Evolutionary conservation across 1,140 invertebrate genomes (phyloP).

Genomic region (Eufriesea mexicana): DNA sequence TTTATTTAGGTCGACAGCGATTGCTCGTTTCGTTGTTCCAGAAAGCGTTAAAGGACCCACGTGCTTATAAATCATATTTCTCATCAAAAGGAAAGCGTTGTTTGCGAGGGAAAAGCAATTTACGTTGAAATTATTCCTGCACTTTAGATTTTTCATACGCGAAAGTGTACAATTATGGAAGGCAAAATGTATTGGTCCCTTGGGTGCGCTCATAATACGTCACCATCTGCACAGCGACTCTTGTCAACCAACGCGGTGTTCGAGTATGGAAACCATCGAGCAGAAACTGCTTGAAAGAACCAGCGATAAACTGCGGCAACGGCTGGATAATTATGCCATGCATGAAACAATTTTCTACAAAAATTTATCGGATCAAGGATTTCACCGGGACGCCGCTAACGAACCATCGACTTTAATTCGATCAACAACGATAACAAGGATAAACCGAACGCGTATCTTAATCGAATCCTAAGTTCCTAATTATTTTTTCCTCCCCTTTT

Average conservation of each 20-base stretch:
- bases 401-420: conserved; percentile 7
- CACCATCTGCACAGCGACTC: not conserved
- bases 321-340: too few species aligned
- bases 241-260: conserved; percentile 10
- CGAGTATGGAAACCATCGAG: not conserved
- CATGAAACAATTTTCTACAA: not conserved
- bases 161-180: not conserved
- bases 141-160: not conserved
- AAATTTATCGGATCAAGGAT: not conserved
- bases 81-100: not conserved
- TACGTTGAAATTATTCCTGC: not conserved
- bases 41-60: not conserved
- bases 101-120: not conserved
- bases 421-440: not conserved
- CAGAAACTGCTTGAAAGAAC: not conserved
- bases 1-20: too few species aligned
- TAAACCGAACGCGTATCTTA: not conserved
- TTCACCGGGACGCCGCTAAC: not conserved
- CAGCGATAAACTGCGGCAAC: not conserved
- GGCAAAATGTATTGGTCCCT: conserved; percentile 14
- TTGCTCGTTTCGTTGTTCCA: not conserved
- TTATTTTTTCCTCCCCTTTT: not conserved
- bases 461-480: not conserved
- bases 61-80: not conserved
- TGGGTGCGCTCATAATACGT: conserved; percentile 10